phyloP scores from a whole-genome alignment of 1,140 invertebrate genomes.

The Listronotus oregonensis region DNA sequence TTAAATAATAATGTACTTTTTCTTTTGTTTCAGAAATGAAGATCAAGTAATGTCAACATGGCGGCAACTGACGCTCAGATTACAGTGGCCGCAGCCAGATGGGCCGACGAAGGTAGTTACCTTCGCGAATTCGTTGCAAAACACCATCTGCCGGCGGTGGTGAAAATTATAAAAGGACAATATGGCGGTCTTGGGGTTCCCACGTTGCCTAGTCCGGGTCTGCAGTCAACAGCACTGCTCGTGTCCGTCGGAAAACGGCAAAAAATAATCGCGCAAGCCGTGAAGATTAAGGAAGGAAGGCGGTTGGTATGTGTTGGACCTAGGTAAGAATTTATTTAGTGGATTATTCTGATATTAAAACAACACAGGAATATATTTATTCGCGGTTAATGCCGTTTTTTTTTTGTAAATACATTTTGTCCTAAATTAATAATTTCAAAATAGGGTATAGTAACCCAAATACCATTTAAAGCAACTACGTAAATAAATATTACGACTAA shows the following conservation, averaged over 20 bases:
- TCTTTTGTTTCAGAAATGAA: conserved; percentile 49
- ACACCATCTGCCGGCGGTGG: conserved; percentile 79
- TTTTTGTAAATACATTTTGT: no score
- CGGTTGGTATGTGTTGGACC: conserved; percentile 78
- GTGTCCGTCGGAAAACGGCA: conserved; percentile 80
- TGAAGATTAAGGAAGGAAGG: conserved; percentile 86
- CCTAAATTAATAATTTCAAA: background rate
- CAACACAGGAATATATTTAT: no score
- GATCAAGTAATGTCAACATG: conserved; percentile 60
- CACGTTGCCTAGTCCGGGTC: conserved; percentile 78
- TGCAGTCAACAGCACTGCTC: conserved; percentile 83
- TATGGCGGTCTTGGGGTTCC: conserved; percentile 87
- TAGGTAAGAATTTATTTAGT: conserved; percentile 10
- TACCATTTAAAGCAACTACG: no score
- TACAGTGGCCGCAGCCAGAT: conserved; percentile 80
- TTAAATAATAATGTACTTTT: background rate
- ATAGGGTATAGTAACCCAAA: background rate
- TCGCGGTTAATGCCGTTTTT: no score
- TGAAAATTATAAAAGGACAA: conserved; percentile 90
- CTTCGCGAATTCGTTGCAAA: conserved; percentile 81
- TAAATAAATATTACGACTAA: no score
- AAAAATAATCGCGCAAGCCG: conserved; percentile 87
- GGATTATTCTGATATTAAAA: background rate
- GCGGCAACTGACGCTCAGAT: conserved; percentile 85
- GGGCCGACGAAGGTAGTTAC: conserved; percentile 79